Conservation (phyloP, 2,797 vertebrate species). For the Pangasius djambal region DNA sequence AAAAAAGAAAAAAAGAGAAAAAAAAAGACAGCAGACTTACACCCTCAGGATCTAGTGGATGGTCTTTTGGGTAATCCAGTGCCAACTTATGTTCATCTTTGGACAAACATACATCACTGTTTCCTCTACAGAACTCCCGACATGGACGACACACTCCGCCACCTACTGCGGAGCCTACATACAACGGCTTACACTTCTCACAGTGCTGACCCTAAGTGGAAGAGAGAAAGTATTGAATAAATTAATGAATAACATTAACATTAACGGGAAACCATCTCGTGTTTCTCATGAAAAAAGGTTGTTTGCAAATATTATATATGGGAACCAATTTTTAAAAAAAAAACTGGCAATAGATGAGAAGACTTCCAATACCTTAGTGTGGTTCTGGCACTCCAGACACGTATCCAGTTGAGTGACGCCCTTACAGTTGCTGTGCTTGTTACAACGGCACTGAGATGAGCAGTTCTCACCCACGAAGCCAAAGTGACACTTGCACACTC, state of each 20-base stretch:
- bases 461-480: slow-evolving; percentile 91
- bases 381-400: slow-evolving; percentile 88
- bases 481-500: slow-evolving; percentile 88
- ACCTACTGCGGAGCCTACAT: slow-evolving; percentile 85
- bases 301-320: not conserved
- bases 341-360: not conserved
- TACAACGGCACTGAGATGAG: slow-evolving; percentile 90
- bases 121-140: slow-evolving; percentile 85
- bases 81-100: slow-evolving; percentile 82
- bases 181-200: slow-evolving; percentile 90
- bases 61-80: slow-evolving; percentile 74
- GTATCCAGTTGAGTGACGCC: slow-evolving; percentile 81
- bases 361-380: slow-evolving; percentile 69
- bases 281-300: not conserved
- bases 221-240: not conserved
- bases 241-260: not conserved
- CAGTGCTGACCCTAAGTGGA: slow-evolving; percentile 83
- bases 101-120: slow-evolving; percentile 86
- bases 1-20: not conserved
- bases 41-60: slow-evolving; percentile 76
- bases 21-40: slow-evolving; percentile 61
- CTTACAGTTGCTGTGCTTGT: slow-evolving; percentile 90
- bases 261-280: not conserved
- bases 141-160: slow-evolving; percentile 89
- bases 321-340: not conserved